Conservation (phyloP, 2,113 vertebrate genomes). For the Lagopus muta region DNA sequence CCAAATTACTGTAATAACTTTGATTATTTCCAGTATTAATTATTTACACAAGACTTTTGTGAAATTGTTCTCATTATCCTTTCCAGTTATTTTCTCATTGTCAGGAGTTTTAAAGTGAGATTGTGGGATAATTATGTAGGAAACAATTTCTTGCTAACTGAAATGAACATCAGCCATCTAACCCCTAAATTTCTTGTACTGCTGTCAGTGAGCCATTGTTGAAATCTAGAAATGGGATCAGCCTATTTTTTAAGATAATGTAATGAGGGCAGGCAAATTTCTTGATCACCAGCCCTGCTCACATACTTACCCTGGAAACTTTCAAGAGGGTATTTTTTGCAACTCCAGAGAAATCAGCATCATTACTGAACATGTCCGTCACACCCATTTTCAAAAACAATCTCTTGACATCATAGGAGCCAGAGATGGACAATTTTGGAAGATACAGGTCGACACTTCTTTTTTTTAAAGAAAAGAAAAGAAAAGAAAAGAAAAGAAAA, state of each 20-base stretch:
- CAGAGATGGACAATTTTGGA: conserved; percentile 86
- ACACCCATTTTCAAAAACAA: conserved; percentile 83
- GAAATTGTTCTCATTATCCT: neutral
- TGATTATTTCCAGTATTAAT: neutral
- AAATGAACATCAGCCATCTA: neutral
- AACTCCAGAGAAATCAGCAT: conserved; percentile 84
- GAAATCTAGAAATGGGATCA: neutral
- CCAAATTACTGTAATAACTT: neutral
- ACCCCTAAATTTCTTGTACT: neutral
- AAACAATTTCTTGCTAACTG: neutral
- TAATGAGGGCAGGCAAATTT: neutral
- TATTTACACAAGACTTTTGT: neutral
- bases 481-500: neutral
- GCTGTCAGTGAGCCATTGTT: neutral
- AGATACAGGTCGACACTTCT: conserved; percentile 74
- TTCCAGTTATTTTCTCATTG: neutral
- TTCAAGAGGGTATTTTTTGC: conserved; percentile 20
- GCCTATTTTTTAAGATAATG: neutral
- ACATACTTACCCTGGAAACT: conserved; percentile 80
- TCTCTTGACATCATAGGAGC: conserved; percentile 71
- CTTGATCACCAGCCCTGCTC: neutral
- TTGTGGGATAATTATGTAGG: neutral
- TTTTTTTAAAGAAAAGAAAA: neutral
- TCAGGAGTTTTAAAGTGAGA: neutral
- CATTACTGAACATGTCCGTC: conserved; percentile 76